A percentile compares a stretch with the other conserved stretches of the same genome.
These are phyloP conservation scores for Ictalurus punctatus DNA, from an alignment of 2,113 vertebrate genomes.

Conservation along the genomic window DNA sequence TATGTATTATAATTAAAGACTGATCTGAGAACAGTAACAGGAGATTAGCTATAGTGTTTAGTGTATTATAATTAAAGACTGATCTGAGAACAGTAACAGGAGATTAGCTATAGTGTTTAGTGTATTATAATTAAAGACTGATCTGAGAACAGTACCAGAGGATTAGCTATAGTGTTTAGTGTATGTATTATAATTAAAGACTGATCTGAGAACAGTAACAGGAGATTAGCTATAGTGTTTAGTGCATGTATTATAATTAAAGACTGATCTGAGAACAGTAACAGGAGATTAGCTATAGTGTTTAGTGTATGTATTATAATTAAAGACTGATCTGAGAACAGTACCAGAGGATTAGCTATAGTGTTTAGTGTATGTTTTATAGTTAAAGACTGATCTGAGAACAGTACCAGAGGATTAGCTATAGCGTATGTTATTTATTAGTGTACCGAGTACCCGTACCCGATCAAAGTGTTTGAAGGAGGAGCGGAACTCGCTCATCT, in stretches of 20 bases:
- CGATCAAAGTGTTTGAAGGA: slow-evolving; percentile 99
- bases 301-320: too few species aligned
- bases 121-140: too few species aligned
- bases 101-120: background rate
- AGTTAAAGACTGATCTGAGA: background rate
- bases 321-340: too few species aligned
- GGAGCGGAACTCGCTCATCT: slow-evolving; percentile 97
- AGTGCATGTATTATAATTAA: background rate
- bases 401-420: slow-evolving; percentile 56
- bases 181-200: background rate
- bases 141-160: background rate
- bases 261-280: slow-evolving; percentile 57
- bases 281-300: background rate
- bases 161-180: background rate
- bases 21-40: background rate
- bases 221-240: background rate
- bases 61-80: background rate
- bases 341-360: too few species aligned
- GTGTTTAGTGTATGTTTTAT: background rate
- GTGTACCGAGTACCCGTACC: slow-evolving; percentile 69
- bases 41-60: background rate
- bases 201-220: background rate
- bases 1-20: background rate
- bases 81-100: slow-evolving; percentile 58
- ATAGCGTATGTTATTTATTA: background rate